phyloP scores from a whole-genome alignment of 2,888 invertebrate genomes.

The Lamproptera curius region DNA sequence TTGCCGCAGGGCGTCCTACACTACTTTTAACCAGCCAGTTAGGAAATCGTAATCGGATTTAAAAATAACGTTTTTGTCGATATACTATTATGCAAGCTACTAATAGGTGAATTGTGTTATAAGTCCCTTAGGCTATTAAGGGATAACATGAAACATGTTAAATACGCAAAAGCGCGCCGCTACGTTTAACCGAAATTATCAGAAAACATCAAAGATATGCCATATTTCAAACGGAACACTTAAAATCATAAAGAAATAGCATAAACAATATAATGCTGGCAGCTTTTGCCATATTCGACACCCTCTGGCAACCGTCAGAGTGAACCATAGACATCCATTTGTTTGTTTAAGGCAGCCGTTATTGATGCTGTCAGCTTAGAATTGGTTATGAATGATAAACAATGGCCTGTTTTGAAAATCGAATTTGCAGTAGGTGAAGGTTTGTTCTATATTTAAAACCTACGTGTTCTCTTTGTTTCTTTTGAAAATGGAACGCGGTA shows the following conservation, averaged over 20 bases:
- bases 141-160: neutral
- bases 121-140: too few relatives aligned
- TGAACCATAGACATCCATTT: constrained; percentile 2
- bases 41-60: too few relatives aligned
- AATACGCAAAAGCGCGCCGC: neutral
- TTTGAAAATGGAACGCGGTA: neutral
- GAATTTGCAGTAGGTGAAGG: neutral
- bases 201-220: neutral
- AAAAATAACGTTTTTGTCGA: too few relatives aligned
- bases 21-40: too few relatives aligned
- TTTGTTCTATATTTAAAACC: neutral
- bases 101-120: too few relatives aligned
- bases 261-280: constrained; percentile 6
- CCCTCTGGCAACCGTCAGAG: constrained; percentile 9
- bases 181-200: neutral
- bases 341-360: constrained; percentile 13
- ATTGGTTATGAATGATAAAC: neutral
- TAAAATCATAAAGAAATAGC: constrained; percentile 5
- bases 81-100: too few relatives aligned
- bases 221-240: neutral
- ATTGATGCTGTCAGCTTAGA: neutral
- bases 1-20: too few relatives aligned
- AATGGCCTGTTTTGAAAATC: neutral
- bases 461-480: neutral
- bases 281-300: neutral